phyloP scores from a whole-genome alignment of 2,113 vertebrate genomes.

The Trinectes maculatus region DNA sequence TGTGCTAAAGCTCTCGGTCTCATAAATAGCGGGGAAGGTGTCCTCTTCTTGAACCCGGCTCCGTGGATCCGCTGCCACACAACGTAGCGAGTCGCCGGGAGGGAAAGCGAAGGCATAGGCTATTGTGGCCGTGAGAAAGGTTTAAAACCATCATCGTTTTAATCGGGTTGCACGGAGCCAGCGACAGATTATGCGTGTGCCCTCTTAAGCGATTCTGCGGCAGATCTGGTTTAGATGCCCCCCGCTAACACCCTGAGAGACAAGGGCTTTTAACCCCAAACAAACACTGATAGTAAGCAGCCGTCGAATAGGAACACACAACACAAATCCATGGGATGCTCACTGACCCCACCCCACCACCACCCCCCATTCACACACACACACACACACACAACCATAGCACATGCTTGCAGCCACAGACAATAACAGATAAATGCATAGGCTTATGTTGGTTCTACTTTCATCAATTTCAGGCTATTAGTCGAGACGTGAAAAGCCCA shows the following conservation, averaged over 20 bases:
- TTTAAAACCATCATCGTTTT: conserved; percentile 79
- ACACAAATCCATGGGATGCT: conserved; percentile 37
- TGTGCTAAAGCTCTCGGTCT: conserved; percentile 73
- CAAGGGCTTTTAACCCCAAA: conserved; percentile 73
- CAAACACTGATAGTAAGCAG: conserved; percentile 62
- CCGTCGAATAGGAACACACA: conserved; percentile 64
- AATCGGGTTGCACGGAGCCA: conserved; percentile 80
- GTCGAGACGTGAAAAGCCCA: conserved; percentile 45
- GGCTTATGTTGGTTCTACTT: conserved; percentile 67
- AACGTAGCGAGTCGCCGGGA: conserved; percentile 44
- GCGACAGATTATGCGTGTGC: conserved; percentile 76
- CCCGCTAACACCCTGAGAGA: conserved; percentile 72
- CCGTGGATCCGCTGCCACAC: conserved; percentile 67
- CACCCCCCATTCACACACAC: conserved; percentile 12
- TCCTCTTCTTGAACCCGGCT: conserved; percentile 78
- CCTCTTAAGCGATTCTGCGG: conserved; percentile 73
- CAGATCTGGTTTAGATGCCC: conserved; percentile 79
- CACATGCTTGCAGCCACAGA: conserved; percentile 37
- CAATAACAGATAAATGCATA: conserved; percentile 55
- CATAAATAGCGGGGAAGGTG: conserved; percentile 76
- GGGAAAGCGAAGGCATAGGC: conserved; percentile 66
- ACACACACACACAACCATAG: conserved; percentile 16
- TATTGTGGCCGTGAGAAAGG: conserved; percentile 78
- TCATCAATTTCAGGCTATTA: conserved; percentile 56
- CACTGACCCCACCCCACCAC: conserved; percentile 25